Conservation (phyloP, 2,888 invertebrate species). For the Ectobius pallidus region DNA sequence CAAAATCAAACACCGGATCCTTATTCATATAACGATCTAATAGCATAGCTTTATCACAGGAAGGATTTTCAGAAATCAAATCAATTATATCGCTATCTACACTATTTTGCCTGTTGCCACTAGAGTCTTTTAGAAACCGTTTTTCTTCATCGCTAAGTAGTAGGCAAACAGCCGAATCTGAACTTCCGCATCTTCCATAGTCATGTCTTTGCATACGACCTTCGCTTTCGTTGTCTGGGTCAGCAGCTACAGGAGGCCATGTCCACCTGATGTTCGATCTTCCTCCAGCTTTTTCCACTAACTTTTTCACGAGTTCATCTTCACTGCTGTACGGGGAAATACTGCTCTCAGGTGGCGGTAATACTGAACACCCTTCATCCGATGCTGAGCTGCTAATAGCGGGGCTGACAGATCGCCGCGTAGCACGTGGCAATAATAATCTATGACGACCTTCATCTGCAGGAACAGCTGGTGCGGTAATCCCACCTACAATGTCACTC, state of each 20-base stretch:
- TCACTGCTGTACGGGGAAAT: slow-evolving; percentile 29
- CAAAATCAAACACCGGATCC: background rate
- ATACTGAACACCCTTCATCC: slow-evolving; percentile 29
- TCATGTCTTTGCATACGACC: background rate
- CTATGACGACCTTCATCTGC: background rate
- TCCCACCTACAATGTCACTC: background rate
- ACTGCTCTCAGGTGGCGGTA: background rate
- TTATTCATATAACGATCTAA: background rate
- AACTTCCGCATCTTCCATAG: slow-evolving; percentile 52
- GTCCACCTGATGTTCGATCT: slow-evolving; percentile 20
- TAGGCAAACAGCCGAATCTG: slow-evolving; percentile 60
- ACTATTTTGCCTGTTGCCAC: background rate
- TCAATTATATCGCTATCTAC: background rate
- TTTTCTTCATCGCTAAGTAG: slow-evolving; percentile 57
- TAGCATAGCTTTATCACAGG: slow-evolving; percentile 6
- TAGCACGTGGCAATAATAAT: slow-evolving; percentile 4
- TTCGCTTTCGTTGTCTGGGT: background rate
- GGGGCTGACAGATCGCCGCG: background rate
- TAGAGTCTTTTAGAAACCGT: slow-evolving; percentile 11
- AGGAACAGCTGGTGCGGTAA: background rate
- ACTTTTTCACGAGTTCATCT: slow-evolving; percentile 20
- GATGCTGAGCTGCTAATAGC: slow-evolving; percentile 2
- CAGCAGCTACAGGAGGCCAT: slow-evolving; percentile 14
- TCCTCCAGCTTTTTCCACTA: too few relatives aligned
- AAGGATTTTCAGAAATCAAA: background rate